Evolutionary conservation across 1,140 invertebrate genomes (phyloP).

Genomic region (Drosophila pandora): DNA sequence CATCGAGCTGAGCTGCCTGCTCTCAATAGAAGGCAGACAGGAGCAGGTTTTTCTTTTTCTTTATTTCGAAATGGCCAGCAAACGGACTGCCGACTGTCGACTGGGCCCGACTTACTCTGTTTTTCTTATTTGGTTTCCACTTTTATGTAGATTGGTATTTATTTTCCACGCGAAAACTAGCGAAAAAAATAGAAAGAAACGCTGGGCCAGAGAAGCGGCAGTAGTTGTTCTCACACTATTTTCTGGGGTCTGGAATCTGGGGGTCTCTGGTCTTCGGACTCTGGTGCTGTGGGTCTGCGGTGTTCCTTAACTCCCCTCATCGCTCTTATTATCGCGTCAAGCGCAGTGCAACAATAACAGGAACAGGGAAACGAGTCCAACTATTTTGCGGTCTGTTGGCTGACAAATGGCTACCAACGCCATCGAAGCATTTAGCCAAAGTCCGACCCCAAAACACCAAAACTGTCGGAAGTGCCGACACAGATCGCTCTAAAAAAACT

Average conservation of each 20-base stretch:
- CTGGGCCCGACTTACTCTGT: constrained; percentile 39
- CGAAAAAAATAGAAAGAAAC: constrained; percentile 48
- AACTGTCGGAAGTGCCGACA: constrained; percentile 49
- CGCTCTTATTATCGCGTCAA: constrained; percentile 81
- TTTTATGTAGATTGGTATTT: constrained; percentile 82
- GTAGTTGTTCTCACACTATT: constrained; percentile 73
- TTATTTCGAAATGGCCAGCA: constrained; percentile 53
- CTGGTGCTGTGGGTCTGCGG: constrained; percentile 28
- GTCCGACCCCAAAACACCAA: constrained; percentile 49
- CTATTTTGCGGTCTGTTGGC: constrained; percentile 78
- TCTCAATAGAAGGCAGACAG: constrained; percentile 62
- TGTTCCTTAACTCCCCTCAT: constrained; percentile 72
- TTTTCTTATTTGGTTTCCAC: constrained; percentile 80
- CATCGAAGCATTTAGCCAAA: constrained; percentile 76
- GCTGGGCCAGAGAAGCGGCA: constrained; percentile 31
- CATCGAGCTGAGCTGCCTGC: constrained; percentile 27
- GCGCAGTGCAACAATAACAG: constrained; percentile 37
- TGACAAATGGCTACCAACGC: constrained; percentile 79
- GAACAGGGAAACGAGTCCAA: constrained; percentile 62
- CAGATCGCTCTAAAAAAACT: constrained; percentile 20
- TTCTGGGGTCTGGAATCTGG: constrained; percentile 21
- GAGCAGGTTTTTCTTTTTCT: constrained; percentile 62
- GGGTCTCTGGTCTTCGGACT: constrained; percentile 13
- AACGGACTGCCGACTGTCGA: constrained; percentile 53
- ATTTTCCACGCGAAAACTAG: constrained; percentile 75